Base-by-base conservation (phyloP, 1,140 invertebrate species). In the Drosophila persimilis region DNA sequence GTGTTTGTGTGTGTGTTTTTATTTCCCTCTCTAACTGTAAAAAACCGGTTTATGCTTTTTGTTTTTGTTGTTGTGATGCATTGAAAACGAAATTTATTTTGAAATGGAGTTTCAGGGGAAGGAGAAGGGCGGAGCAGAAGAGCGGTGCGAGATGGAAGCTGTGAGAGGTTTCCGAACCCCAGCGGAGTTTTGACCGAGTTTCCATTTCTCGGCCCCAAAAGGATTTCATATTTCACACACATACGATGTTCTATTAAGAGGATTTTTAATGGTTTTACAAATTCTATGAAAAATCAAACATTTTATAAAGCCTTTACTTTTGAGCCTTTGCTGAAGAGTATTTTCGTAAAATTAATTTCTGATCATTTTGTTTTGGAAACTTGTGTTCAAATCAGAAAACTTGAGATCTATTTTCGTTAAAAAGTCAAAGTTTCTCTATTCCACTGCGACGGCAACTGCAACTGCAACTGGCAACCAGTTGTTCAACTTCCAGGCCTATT, bases 71-170 rank as follows among this genome's bases (percentile, higher is more conserved):
- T 9, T 35, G 11, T 88, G 50, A 71, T 71, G 74, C 74, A 86
- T 88, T 86, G 81, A 86, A 86, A 86, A 88, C 78, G 81, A 86
- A 86, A 86, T 73, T 86, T 77, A 81, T 78, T 88, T 81, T 73
- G 60, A 58, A 71, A 70, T 55, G 35, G 41, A 70, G 64, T 73
- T 57, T 57, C 48, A 7, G 29, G 24, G 4, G 24, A 5, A 5
- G 4, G 24, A 5, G 24, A 26, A 20, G 20, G 6, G 29, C 6
- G 6, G 29, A 31, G 29, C 1, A 20, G 20, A 20, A 8, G 31
- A 11, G 31, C 7, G 31, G 31, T 35, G 11, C 11, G 51, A 69
- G 51, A 56, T 51, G 45, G 45, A 45, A 75, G 71, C 22, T 51
- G 55, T 59, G 48, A 80, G 59, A 62, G 51, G 20, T 17, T 26